Evolutionary conservation across 37 sponge, comb jelly and placozoan genomes (phyloP).

Genomic region (Crambe crambe): DNA sequence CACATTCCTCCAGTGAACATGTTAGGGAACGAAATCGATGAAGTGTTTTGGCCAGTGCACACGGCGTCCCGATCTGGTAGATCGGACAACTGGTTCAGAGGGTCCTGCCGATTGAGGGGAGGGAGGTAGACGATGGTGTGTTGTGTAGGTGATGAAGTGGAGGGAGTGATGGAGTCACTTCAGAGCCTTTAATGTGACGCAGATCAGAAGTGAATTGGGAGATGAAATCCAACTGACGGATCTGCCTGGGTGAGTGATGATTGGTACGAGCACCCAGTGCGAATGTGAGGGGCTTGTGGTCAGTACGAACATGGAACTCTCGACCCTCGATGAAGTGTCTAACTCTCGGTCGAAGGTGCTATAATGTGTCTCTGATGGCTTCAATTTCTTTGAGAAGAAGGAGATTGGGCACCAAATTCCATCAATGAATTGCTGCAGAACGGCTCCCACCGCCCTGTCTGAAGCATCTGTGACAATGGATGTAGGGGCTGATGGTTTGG

Average conservation of each 20-base stretch:
- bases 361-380: constrained; percentile 60
- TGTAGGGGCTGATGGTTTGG: constrained; percentile 32
- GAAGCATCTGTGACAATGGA: constrained; percentile 60
- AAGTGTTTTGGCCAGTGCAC: too few relatives aligned
- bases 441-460: constrained; percentile 53
- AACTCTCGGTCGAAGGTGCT: constrained; percentile 71
- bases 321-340: constrained; percentile 62
- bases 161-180: too few relatives aligned
- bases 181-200: constrained; percentile 52
- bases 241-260: constrained; percentile 55
- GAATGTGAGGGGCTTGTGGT: constrained; percentile 65
- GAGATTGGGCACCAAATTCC: constrained; percentile 62
- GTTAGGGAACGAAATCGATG: too few relatives aligned
- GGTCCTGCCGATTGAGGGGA: too few relatives aligned
- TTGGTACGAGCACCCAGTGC: constrained; percentile 32
- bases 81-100: too few relatives aligned
- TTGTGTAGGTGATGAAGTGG: too few relatives aligned
- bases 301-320: constrained; percentile 44
- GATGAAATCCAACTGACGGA: constrained; percentile 59
- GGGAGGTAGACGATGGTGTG: too few relatives aligned
- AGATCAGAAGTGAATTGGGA: constrained; percentile 71
- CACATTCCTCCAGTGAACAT: too few relatives aligned
- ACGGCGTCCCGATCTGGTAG: too few relatives aligned
- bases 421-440: constrained; percentile 48
- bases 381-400: constrained; percentile 58